Base-by-base conservation (phyloP, 1,140 invertebrate genomes). In the Pararge aegeria region DNA sequence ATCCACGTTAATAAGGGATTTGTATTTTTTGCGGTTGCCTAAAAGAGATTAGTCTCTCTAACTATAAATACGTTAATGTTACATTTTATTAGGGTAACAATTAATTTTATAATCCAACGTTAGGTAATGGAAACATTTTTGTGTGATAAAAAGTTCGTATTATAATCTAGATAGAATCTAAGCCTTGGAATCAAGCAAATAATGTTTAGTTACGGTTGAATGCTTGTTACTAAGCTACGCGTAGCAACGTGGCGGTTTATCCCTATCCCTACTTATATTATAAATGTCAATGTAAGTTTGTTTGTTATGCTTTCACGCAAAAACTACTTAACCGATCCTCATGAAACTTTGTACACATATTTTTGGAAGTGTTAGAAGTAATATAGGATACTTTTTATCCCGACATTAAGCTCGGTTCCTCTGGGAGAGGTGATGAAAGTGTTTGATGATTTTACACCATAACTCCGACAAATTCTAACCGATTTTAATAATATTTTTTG, bases 41-140 rank as follows among this genome's bases (percentile, higher is more conserved):
- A 83, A 86, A 78, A 76, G 80, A 76, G 80, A 87, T 87, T 86
- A 83, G 63, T 66, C 51, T 21, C 42, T 55, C 21, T 48, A 54
- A 48, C 18, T 54, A 61, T 55, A 49, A 61, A 54, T 16, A 30
- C 51, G 52, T 53, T 60, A 60, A 60, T 42, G 50, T 37, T 12
- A 37, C 3, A 18, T 42, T 42, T 42, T 42, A 46, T 46, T 13
- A n/a, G 44, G 44, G 20, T 20, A 21, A 15, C 3, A 5, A 16
- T 40, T 16, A 1, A 16, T 9, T n/a, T n/a, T 16, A 40, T 16
- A 40, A 40, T 40, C n/a, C 4, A 9, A 18, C 4, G 4, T 15
- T 2, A 9, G 16, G 16, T 40, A 40, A 30, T 6, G 29, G 29
- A 30, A 30, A 10, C 1, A 7, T 30, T 7, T 7, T 30, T 30